These are phyloP conservation scores for Stenichneumon culpator DNA, from an alignment of 2,888 invertebrate genomes.

Conservation along the genomic window DNA sequence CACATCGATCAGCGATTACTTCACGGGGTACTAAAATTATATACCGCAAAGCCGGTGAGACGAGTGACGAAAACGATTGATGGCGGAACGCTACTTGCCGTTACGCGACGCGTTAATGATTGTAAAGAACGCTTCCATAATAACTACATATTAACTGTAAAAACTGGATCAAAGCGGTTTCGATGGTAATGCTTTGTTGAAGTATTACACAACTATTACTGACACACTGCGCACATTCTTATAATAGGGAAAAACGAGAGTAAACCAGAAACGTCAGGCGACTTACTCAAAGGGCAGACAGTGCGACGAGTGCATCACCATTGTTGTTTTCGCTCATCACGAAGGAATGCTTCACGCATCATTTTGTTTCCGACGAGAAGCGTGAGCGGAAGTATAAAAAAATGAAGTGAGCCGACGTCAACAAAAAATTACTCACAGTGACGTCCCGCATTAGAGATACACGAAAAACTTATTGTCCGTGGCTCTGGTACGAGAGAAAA, in stretches of 20 bases:
- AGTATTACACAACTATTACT: background rate
- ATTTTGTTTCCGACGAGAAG: background rate
- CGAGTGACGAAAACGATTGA: conserved; percentile 14
- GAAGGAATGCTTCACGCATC: background rate
- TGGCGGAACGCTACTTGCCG: conserved; percentile 8
- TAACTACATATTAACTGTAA: background rate
- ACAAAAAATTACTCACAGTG: background rate
- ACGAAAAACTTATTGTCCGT: background rate
- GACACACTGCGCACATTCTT: no score
- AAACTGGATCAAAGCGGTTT: background rate
- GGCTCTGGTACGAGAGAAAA: no score
- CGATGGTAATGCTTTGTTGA: background rate
- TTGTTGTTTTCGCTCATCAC: background rate
- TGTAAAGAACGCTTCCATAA: background rate
- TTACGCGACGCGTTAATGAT: background rate
- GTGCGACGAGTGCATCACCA: no score
- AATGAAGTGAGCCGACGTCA: background rate
- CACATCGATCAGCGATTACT: background rate
- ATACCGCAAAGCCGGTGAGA: background rate
- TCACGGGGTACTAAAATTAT: background rate
- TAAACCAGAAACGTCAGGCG: background rate
- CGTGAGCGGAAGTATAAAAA: background rate
- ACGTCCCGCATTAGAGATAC: background rate
- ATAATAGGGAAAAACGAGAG: background rate
- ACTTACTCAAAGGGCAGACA: background rate